Percentiles rank a stretch among this genome's conserved stretches.
phyloP scores from a whole-genome alignment of 2,797 vertebrate genomes.

The Takifugu ocellatus region DNA sequence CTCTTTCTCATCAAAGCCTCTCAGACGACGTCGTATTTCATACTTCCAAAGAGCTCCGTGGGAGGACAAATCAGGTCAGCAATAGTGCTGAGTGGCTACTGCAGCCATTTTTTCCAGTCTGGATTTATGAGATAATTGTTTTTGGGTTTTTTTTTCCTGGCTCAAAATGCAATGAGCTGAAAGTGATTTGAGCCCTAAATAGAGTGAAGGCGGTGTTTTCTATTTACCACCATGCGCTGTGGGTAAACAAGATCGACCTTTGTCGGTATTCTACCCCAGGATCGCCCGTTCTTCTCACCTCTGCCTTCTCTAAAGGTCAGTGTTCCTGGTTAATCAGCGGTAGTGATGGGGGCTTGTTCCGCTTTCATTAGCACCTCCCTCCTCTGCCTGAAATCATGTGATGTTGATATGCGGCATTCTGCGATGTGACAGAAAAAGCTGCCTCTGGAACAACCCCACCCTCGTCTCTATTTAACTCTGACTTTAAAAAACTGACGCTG shows the following conservation, averaged over 20 bases:
- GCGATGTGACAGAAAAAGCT: no score
- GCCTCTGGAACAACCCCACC: no score
- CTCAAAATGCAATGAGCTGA: constrained; percentile 34
- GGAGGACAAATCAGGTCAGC: constrained; percentile 13
- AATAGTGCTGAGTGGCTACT: constrained; percentile 14
- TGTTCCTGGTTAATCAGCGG: constrained; percentile 52
- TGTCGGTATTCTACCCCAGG: constrained; percentile 19
- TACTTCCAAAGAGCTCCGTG: constrained; percentile 18
- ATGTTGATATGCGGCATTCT: background rate
- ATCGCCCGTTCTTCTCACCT: constrained; percentile 32
- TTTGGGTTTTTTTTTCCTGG: constrained; percentile 18
- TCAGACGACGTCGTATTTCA: constrained; percentile 31
- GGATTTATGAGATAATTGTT: constrained; percentile 52
- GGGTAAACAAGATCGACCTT: constrained; percentile 17
- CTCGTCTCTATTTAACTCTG: no score
- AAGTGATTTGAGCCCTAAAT: constrained; percentile 25
- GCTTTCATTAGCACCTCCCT: constrained; percentile 33
- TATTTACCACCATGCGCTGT: constrained; percentile 25
- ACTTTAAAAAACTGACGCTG: constrained; percentile 10
- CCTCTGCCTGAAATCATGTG: constrained; percentile 31
- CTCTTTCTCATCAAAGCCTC: constrained; percentile 29
- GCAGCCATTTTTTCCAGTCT: constrained; percentile 25
- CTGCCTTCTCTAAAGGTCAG: constrained; percentile 52
- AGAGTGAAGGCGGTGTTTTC: constrained; percentile 34
- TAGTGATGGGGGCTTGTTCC: constrained; percentile 15